Conservation (phyloP, 2,888 invertebrate genomes). For the Masnerella sp. region DNA sequence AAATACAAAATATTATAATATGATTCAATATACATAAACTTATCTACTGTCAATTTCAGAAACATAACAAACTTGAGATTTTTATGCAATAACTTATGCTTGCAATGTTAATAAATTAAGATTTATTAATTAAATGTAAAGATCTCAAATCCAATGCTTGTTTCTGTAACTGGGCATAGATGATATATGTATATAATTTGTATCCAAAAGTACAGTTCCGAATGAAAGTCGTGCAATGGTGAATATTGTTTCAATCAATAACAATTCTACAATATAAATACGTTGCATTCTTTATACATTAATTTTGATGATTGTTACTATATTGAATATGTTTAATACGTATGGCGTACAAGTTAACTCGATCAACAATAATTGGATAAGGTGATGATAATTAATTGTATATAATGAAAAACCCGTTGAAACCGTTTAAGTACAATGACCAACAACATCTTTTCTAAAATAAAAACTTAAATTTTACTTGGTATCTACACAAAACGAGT, state of each 20-base stretch:
- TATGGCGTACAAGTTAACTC: constrained; percentile 26
- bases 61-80: too few relatives aligned
- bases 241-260: constrained; percentile 35
- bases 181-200: too few relatives aligned
- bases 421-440: constrained; percentile 38
- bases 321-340: constrained; percentile 32
- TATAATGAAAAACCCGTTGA: constrained; percentile 13
- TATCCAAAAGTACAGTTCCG: constrained; percentile 35
- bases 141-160: too few relatives aligned
- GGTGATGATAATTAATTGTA: constrained; percentile 16
- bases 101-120: too few relatives aligned
- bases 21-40: too few relatives aligned
- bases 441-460: constrained; percentile 32
- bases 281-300: constrained; percentile 43
- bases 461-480: constrained; percentile 39
- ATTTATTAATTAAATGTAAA: too few relatives aligned
- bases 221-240: constrained; percentile 41
- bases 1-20: too few relatives aligned
- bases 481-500: constrained; percentile 41
- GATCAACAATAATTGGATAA: constrained; percentile 30
- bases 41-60: too few relatives aligned
- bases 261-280: constrained; percentile 45
- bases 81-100: too few relatives aligned
- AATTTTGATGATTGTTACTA: constrained; percentile 19
- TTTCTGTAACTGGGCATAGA: too few relatives aligned